A percentile compares a stretch with the other conserved stretches of the same genome.
These are phyloP conservation scores for Sylvilagus bachmani DNA, from an alignment of 2,113 vertebrate species.

Conservation along the genomic window DNA sequence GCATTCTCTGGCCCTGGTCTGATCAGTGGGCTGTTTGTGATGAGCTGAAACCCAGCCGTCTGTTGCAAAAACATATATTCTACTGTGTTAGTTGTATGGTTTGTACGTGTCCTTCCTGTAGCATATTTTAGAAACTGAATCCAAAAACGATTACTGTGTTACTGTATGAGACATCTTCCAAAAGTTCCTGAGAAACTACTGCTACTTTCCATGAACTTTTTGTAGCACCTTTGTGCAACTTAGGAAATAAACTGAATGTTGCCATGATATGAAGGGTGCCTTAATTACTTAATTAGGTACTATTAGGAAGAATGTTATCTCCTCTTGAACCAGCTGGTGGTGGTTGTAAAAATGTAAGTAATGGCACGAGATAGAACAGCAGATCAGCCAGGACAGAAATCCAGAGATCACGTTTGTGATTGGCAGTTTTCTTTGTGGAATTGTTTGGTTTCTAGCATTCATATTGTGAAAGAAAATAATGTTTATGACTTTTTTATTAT, in stretches of 20 bases:
- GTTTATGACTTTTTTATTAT: not conserved
- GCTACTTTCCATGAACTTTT: too few relatives aligned
- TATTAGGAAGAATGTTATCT: constrained; percentile 4
- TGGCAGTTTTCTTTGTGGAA: not conserved
- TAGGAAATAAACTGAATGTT: not conserved
- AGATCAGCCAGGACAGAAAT: not conserved
- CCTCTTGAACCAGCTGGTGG: not conserved
- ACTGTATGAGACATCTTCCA: too few relatives aligned
- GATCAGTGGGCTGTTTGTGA: not conserved
- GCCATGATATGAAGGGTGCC: not conserved
- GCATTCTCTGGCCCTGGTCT: not conserved
- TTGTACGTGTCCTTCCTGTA: not conserved
- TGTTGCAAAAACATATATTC: not conserved
- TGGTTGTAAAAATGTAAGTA: constrained; percentile 47
- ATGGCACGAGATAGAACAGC: not conserved
- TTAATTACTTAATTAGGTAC: not conserved
- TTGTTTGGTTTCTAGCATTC: not conserved
- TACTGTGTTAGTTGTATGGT: not conserved
- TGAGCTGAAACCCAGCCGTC: not conserved
- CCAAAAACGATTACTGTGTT: not conserved
- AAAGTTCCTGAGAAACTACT: too few relatives aligned
- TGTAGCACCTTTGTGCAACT: not conserved
- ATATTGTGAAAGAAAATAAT: constrained; percentile 28
- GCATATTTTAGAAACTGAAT: not conserved
- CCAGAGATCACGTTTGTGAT: not conserved